A percentile compares a stretch with the other conserved stretches of the same genome.
phyloP scores from a whole-genome alignment of 2,888 invertebrate genomes.

The Arge pagana region DNA sequence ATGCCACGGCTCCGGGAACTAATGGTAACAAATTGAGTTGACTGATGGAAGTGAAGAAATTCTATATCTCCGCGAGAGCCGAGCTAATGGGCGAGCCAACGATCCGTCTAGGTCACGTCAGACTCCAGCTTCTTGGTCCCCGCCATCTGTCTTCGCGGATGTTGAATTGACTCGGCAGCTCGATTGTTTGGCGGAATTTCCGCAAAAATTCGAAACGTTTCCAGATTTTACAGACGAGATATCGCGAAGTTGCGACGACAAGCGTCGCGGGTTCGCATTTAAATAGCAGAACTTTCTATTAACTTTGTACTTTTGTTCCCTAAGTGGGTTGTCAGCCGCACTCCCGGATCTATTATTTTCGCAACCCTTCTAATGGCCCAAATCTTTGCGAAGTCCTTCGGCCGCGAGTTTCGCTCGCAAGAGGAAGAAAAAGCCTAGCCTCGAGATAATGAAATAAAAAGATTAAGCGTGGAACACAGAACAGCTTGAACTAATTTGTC shows the following conservation, averaged over 20 bases:
- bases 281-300: slow-evolving; percentile 20
- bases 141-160: slow-evolving; percentile 26
- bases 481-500: slow-evolving; percentile 9
- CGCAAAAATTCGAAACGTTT: neutral
- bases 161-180: neutral
- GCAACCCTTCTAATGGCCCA: slow-evolving; percentile 42
- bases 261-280: slow-evolving; percentile 8
- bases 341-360: slow-evolving; percentile 38
- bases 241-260: slow-evolving; percentile 11
- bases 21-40: slow-evolving; percentile 58
- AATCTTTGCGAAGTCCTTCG: slow-evolving; percentile 32
- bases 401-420: slow-evolving; percentile 21
- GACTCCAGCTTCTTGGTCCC: slow-evolving; percentile 48
- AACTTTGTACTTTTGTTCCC: slow-evolving; percentile 28
- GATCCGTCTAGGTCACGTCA: slow-evolving; percentile 55
- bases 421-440: slow-evolving; percentile 21
- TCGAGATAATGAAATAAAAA: slow-evolving; percentile 33
- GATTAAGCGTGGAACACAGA: slow-evolving; percentile 9
- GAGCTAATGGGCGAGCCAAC: slow-evolving; percentile 56
- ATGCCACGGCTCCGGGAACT: slow-evolving; percentile 39
- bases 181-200: neutral
- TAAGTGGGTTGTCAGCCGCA: slow-evolving; percentile 47
- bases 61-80: slow-evolving; percentile 51
- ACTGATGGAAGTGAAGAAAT: slow-evolving; percentile 53
- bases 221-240: too few relatives aligned